Conservation (phyloP, 1,140 invertebrate species). For the Heliothis virescens region DNA sequence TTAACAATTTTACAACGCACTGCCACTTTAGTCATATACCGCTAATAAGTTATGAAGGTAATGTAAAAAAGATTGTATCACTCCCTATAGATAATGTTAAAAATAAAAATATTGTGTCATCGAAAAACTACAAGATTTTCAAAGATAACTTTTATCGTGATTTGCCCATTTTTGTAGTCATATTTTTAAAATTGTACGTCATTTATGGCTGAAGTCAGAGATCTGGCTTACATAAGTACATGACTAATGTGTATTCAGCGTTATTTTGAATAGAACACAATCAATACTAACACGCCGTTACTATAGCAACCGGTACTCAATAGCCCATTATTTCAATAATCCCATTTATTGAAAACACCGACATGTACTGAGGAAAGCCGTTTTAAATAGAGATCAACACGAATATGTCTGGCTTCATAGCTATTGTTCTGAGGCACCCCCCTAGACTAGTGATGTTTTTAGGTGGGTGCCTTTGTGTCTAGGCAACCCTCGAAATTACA, state of each 20-base stretch:
- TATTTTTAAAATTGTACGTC: not conserved
- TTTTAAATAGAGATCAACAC: not conserved
- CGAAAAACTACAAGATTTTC: not conserved
- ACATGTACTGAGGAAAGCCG: too few relatives aligned
- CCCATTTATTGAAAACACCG: not conserved
- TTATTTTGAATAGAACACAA: not conserved
- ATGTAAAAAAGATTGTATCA: not conserved
- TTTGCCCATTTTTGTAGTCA: not conserved
- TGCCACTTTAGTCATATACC: not conserved
- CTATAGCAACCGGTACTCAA: conserved; percentile 1
- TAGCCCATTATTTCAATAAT: not conserved
- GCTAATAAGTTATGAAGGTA: conserved; percentile 14
- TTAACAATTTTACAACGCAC: too few relatives aligned
- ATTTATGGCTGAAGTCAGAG: too few relatives aligned
- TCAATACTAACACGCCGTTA: not conserved
- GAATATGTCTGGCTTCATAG: not conserved
- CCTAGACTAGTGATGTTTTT: conserved; percentile 11
- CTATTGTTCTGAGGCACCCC: not conserved
- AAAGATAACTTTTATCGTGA: not conserved
- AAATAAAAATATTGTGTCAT: not conserved
- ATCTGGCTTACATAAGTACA: too few relatives aligned
- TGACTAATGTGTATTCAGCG: too few relatives aligned
- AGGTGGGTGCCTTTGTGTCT: not conserved
- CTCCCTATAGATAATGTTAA: not conserved
- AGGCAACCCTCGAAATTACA: not conserved